Percentiles rank a stretch among this genome's conserved stretches.
phyloP scores from a whole-genome alignment of 92 coral and sea anemone species.

The Porites rus region DNA sequence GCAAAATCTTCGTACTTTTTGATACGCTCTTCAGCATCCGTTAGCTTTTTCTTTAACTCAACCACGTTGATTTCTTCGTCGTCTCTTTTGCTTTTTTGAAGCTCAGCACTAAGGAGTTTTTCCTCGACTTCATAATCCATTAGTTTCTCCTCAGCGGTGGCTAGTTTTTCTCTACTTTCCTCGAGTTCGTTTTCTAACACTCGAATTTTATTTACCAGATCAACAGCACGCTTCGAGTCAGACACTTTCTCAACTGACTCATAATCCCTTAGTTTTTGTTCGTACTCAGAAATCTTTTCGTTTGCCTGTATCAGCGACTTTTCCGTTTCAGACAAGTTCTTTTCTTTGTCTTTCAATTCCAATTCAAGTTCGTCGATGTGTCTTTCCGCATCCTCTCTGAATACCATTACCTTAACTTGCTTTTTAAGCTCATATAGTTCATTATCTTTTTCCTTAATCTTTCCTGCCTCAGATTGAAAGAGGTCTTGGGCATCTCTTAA shows the following conservation, averaged over 20 bases:
- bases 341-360: constrained; percentile 30
- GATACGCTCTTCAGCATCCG: constrained; percentile 58
- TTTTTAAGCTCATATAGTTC: constrained; percentile 49
- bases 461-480: constrained; percentile 23
- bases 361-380: constrained; percentile 55
- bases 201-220: constrained; percentile 64
- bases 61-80: constrained; percentile 47
- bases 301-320: constrained; percentile 13
- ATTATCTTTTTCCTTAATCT: constrained; percentile 28
- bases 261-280: constrained; percentile 30
- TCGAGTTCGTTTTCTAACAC: constrained; percentile 63
- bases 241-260: constrained; percentile 22
- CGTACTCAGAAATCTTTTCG: constrained; percentile 46
- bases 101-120: constrained; percentile 73
- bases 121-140: constrained; percentile 78
- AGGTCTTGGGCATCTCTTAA: constrained; percentile 30
- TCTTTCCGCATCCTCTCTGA: constrained; percentile 56
- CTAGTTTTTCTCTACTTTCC: constrained; percentile 61
- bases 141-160: constrained; percentile 65
- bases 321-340: constrained; percentile 27
- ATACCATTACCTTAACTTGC: constrained; percentile 46
- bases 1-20: constrained; percentile 59
- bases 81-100: constrained; percentile 63
- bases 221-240: constrained; percentile 16
- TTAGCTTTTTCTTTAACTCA: constrained; percentile 56